Evolutionary conservation across 2,888 invertebrate species (phyloP).

Genomic region (Malachius bipustulatus): DNA sequence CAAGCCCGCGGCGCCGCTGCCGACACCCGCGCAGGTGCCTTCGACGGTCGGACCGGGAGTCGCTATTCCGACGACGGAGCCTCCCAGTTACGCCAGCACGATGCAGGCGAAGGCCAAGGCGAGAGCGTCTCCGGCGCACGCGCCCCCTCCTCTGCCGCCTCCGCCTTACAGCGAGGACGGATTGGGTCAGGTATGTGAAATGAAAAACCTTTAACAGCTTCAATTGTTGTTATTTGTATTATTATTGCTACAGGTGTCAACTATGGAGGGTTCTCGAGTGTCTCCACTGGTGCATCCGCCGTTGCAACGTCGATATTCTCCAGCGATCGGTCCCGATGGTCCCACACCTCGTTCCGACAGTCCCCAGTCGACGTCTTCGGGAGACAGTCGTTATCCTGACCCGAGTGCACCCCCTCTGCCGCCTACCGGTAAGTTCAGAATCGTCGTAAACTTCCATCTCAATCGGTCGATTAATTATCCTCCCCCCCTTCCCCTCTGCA

Average conservation of each 20-base stretch:
- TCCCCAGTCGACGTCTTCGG: constrained; percentile 37
- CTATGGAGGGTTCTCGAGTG: constrained; percentile 40
- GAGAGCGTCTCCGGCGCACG: constrained; percentile 52
- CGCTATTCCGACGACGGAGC: constrained; percentile 65
- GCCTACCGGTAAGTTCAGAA: constrained; percentile 37
- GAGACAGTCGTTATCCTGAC: constrained; percentile 38
- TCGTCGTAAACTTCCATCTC: background rate
- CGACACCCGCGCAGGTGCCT: constrained; percentile 24
- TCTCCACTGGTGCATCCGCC: constrained; percentile 47
- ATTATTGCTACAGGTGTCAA: constrained; percentile 29
- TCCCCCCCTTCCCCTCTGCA: too few species aligned
- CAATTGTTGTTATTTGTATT: too few species aligned
- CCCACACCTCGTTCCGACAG: constrained; percentile 43
- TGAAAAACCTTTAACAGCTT: too few species aligned
- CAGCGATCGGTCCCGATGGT: constrained; percentile 40
- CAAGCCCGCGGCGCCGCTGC: constrained; percentile 35
- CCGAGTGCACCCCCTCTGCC: constrained; percentile 36
- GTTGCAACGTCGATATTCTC: constrained; percentile 59
- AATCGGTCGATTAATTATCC: background rate
- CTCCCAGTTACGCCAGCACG: constrained; percentile 84
- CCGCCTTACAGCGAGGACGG: constrained; percentile 39
- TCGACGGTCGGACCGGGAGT: constrained; percentile 35
- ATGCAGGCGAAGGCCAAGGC: constrained; percentile 68
- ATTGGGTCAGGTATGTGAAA: too few species aligned
- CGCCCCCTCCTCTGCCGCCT: constrained; percentile 54